Base-by-base conservation (phyloP, 2,888 invertebrate genomes). In the Spodoptera picta region DNA sequence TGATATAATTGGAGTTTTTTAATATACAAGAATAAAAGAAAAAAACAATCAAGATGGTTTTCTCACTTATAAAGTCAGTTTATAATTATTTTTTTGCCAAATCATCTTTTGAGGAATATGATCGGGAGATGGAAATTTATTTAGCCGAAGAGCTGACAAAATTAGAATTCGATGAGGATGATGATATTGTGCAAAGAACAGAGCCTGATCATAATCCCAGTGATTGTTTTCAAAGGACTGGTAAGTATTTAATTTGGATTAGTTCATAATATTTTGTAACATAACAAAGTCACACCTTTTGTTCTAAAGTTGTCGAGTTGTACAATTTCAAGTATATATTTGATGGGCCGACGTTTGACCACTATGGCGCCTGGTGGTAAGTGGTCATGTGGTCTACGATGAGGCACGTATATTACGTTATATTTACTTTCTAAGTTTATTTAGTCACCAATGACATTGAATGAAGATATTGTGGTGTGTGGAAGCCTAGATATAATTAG, bases 211-310 rank as follows among this genome's bases (percentile, higher is more conserved):
- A 81, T 84, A 72, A 14, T 14, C 46, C 45, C 12, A 68, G 4
- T 24, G 80, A 75, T 58, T 93, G 92, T 75, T 92, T 91, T 74
- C 87, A 91, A 76, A 90, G 87, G 73, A 91, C 92, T 81, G 94
- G 94, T 92, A 65, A 51, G 50, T 42, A 9, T 24, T 19, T 19
- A 19, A 19, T 19, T 19, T 19, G 19, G 19, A 27, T 27, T 27
- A 27, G 45, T 42, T 19, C 14, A 47, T 14, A 12, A 1, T 54
- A 36, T 44, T 43, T 19, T 14, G 19, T 19, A 19, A 19, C 19
- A 19, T 19, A 19, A 19, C 19, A 19, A 19, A 19, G 19, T 19
- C 19, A 19, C 19, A 19, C 19, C 19, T 19, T 19, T 19, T 19
- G 19, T 19, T 19, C 19, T 19, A 19, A 19, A 19, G 2, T 19